Evolutionary conservation across 2,113 vertebrate species (phyloP).

Genomic region (Lepus timidus): DNA sequence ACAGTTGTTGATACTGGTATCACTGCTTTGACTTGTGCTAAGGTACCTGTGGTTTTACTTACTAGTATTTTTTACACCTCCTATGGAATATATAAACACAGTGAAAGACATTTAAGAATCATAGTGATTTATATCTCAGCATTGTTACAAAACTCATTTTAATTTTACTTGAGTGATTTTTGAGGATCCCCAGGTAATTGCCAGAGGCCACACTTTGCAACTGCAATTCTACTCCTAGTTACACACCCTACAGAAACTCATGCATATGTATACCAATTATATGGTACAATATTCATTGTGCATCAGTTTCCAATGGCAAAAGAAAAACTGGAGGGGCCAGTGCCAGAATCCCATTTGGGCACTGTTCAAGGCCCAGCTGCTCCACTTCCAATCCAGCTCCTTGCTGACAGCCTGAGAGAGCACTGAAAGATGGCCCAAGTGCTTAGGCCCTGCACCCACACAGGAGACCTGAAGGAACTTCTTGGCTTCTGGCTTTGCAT

Average conservation of each 20-base stretch:
- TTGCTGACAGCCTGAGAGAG: too few relatives aligned
- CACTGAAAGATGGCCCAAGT: too few relatives aligned
- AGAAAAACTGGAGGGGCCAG: background rate
- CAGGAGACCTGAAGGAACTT: too few relatives aligned
- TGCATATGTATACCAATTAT: background rate
- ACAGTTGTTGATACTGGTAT: background rate
- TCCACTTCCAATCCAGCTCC: too few relatives aligned
- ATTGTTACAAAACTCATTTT: background rate
- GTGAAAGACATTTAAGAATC: background rate
- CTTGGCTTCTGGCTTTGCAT: too few relatives aligned
- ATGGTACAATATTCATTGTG: background rate
- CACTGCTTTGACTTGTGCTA: background rate
- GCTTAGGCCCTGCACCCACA: too few relatives aligned
- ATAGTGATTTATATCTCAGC: background rate
- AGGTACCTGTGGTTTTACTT: background rate
- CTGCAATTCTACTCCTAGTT: background rate
- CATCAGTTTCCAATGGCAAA: background rate
- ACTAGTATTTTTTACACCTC: background rate
- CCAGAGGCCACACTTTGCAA: background rate
- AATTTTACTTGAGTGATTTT: background rate
- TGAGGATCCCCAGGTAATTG: background rate
- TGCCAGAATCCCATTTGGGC: too few relatives aligned
- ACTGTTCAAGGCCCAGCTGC: too few relatives aligned
- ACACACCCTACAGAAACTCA: background rate
- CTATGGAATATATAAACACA: background rate